phyloP scores from a whole-genome alignment of 2,113 vertebrate genomes.

The Seriola aureovittata region DNA sequence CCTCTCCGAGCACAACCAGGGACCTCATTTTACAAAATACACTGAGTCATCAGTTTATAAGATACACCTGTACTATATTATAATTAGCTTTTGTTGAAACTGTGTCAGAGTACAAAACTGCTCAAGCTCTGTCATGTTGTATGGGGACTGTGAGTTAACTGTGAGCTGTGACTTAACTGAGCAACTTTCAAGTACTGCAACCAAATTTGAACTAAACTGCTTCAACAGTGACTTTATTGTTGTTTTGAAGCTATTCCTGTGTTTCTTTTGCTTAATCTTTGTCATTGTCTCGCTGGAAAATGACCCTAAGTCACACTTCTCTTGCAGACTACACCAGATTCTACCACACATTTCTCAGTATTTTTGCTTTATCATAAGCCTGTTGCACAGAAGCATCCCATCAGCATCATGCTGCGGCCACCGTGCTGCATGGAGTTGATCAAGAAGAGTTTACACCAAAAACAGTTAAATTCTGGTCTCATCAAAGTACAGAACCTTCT shows the following conservation, averaged over 20 bases:
- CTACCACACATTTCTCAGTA: neutral
- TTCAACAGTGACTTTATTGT: neutral
- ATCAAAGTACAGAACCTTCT: neutral
- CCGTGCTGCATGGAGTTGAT: neutral
- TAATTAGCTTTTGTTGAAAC: neutral
- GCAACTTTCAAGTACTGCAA: neutral
- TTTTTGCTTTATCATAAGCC: conserved; percentile 4
- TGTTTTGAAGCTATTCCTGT: neutral
- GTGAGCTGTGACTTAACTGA: no score
- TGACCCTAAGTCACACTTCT: neutral
- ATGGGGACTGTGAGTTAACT: no score
- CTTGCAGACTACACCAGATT: neutral
- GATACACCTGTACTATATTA: neutral
- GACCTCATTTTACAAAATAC: neutral
- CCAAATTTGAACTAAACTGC: neutral
- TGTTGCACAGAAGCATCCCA: neutral
- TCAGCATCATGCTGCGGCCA: no score
- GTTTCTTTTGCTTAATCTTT: neutral
- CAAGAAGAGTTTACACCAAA: neutral
- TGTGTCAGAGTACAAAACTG: neutral
- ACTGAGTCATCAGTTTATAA: neutral
- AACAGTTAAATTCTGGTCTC: neutral
- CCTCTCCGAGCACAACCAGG: neutral
- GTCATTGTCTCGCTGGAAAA: neutral
- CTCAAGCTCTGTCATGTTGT: neutral